Evolutionary conservation across 1,140 invertebrate genomes (phyloP).

Genomic region (Aphidius ervi): DNA sequence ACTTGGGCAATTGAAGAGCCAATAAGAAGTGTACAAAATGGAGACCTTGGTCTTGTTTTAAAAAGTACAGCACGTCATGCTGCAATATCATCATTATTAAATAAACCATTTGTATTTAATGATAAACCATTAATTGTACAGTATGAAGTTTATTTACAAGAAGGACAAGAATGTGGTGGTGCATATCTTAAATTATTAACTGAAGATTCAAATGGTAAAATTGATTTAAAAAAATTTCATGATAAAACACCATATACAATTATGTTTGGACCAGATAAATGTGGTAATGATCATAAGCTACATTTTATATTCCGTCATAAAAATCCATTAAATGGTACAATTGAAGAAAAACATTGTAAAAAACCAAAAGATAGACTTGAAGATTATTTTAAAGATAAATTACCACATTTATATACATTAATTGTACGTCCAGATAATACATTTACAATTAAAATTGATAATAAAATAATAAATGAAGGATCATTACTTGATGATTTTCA

Average conservation of each 20-base stretch:
- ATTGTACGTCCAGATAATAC: constrained; percentile 86
- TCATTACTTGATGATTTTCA: constrained; percentile 84
- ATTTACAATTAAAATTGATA: constrained; percentile 68
- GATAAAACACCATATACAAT: constrained; percentile 97
- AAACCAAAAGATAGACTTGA: constrained; percentile 82
- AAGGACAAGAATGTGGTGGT: constrained; percentile 97
- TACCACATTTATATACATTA: constrained; percentile 92
- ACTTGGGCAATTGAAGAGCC: constrained; percentile 77
- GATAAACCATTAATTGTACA: constrained; percentile 89
- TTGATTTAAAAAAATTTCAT: constrained; percentile 79
- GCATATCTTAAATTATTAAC: constrained; percentile 94
- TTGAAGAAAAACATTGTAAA: constrained; percentile 89
- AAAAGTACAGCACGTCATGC: constrained; percentile 96
- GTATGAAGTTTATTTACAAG: constrained; percentile 85
- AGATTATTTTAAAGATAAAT: constrained; percentile 89
- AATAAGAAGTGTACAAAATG: constrained; percentile 68
- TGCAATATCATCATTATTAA: constrained; percentile 81
- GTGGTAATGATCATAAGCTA: constrained; percentile 91
- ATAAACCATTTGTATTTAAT: constrained; percentile 79
- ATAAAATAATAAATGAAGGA: constrained; percentile 79
- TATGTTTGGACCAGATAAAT: constrained; percentile 99
- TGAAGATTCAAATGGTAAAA: constrained; percentile 57
- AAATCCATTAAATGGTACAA: constrained; percentile 86
- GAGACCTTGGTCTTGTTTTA: constrained; percentile 85
- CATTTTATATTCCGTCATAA: constrained; percentile 97